phyloP scores from a whole-genome alignment of 2,888 invertebrate genomes.

The Cataglyphis rosenhaueri region DNA sequence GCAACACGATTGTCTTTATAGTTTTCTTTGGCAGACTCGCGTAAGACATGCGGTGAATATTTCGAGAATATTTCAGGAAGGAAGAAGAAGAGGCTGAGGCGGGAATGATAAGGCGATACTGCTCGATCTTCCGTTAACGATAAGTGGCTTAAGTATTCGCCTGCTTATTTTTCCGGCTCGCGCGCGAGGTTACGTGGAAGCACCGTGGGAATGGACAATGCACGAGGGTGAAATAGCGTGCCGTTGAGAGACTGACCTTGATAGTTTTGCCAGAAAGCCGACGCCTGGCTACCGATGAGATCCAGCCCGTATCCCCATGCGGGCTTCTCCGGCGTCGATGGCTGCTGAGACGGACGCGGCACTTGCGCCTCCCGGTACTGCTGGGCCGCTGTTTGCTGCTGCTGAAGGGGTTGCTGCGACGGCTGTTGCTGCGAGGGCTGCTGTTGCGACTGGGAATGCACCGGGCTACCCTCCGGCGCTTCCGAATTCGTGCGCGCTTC shows the following conservation, averaged over 20 bases:
- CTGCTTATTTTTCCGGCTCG: constrained; percentile 3
- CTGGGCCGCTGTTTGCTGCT: constrained; percentile 83
- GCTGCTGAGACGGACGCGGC: constrained; percentile 84
- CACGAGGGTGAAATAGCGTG: constrained; percentile 37
- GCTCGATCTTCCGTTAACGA: constrained; percentile 22
- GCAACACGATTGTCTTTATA: background rate
- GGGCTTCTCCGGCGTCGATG: constrained; percentile 85
- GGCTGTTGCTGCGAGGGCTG: constrained; percentile 77
- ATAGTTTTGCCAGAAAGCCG: constrained; percentile 96
- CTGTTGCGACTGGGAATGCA: constrained; percentile 82
- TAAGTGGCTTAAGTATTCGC: constrained; percentile 21
- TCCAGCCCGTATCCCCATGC: constrained; percentile 92
- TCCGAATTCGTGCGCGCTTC: constrained; percentile 82
- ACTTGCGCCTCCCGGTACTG: constrained; percentile 84
- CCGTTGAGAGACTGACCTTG: constrained; percentile 89
- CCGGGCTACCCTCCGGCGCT: constrained; percentile 82
- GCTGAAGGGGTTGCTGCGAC: constrained; percentile 81
- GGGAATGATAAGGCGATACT: constrained; percentile 10
- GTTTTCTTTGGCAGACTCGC: background rate
- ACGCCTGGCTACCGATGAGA: constrained; percentile 93
- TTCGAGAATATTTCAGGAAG: constrained; percentile 1
- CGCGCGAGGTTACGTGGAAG: background rate
- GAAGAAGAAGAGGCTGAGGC: background rate
- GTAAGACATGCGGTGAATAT: constrained; percentile 10
- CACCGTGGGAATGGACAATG: constrained; percentile 12